Evolutionary conservation across 2,113 vertebrate genomes (phyloP), one percentile per base, ranked within the genome.

Genomic region (Fregetta grallaria): DNA sequence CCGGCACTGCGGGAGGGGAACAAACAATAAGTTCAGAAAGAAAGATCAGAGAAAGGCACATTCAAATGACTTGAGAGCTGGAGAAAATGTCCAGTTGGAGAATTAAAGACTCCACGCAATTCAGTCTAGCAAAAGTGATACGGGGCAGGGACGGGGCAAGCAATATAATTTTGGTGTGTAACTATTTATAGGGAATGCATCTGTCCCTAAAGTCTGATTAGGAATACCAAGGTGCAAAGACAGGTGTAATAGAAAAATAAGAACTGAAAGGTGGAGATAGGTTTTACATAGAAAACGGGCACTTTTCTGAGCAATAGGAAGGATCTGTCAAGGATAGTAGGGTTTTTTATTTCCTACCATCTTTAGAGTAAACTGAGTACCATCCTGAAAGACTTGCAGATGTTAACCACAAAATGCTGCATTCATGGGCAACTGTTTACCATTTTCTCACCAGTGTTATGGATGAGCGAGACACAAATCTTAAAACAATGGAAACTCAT

Each of bases 271-370:
- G 10, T 20, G 61, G 66, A 75, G 38, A 34, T 20, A 29, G 6
- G 11, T 45, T 92, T 74, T 84, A 20, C 13, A 15, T 4, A 42
- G 29, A 38, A 58, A 67, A 65, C 6, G 1, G 27, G 17, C 7
- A 11, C 13, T 42, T 86, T 62, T n/a, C 10, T 52, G 36, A 55
- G 23, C 44, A 67, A 34, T 52, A 7, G 25, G 11, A 55, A 53
- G 27, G 32, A 55, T 55, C 47, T 78, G 16, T 13, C n/a, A 55
- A 52, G 45, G 44, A 44, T 5, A 38, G 20, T 40, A n/a, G 13
- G 7, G 1, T 0, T 30, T 81, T 77, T 65, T 16, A 4, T 26
- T 32, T 63, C 17, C 16, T 75, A 17, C 4, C 1, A 0, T 36
- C 22, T 40, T 79, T 55, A 67, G 50, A 72, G 75, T 44, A 62